A percentile compares a stretch with the other conserved stretches of the same genome.
These are phyloP conservation scores for Drosophila lacteicornis DNA, from an alignment of 1,140 invertebrate species.

Conservation along the genomic window DNA sequence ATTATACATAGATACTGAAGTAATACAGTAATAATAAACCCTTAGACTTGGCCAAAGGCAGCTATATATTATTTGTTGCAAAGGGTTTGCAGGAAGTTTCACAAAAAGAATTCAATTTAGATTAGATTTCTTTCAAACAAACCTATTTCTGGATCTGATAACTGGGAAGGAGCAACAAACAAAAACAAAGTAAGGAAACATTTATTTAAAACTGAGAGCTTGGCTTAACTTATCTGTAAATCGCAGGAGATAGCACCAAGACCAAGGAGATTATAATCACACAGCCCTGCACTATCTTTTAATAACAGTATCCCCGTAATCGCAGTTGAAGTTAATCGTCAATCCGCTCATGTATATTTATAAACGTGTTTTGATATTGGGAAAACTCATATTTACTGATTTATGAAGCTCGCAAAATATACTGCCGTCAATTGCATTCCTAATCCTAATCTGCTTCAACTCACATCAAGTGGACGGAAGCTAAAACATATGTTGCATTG, in stretches of 20 bases:
- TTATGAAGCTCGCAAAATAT: slow-evolving; percentile 3
- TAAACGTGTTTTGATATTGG: slow-evolving; percentile 2
- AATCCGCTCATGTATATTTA: slow-evolving; percentile 6
- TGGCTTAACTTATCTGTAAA: slow-evolving; percentile 10
- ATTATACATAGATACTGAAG: too few species aligned
- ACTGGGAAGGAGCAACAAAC: neutral
- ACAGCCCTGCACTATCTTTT: slow-evolving; percentile 9
- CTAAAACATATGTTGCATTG: neutral
- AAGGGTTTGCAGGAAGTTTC: too few species aligned
- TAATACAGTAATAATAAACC: too few species aligned
- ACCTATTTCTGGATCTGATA: neutral
- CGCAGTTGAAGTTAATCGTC: neutral
- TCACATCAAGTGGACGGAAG: neutral
- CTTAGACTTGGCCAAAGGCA: too few species aligned
- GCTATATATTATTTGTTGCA: too few species aligned
- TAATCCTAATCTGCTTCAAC: neutral
- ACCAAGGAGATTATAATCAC: slow-evolving; percentile 7
- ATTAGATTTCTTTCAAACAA: slow-evolving; percentile 9
- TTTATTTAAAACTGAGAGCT: neutral
- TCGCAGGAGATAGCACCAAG: neutral
- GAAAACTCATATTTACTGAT: neutral
- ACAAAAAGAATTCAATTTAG: neutral
- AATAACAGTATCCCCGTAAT: slow-evolving; percentile 7
- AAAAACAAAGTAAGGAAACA: neutral
- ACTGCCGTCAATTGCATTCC: neutral